Evolutionary conservation across 1,140 invertebrate genomes (phyloP), one percentile per base, ranked within the genome.

Genomic region (Lepidostoma basale): DNA sequence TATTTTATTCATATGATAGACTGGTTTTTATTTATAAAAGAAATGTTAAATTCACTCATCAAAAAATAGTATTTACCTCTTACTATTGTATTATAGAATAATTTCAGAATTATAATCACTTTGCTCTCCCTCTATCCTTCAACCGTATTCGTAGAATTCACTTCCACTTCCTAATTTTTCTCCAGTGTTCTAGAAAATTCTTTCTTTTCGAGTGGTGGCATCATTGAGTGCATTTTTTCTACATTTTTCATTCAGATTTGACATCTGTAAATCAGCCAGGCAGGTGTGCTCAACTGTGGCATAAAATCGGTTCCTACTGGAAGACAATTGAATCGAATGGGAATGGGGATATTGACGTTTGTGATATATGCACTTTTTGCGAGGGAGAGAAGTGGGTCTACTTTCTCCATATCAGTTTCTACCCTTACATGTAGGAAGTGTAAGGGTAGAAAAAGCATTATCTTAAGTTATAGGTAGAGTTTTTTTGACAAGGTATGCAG

Each of bases 231-330:
- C 6, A 14, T 26, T 16, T 30, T 33, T 18, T 30, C 3, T 14
- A 28, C 25, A 45, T 56, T 16, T 30, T 20, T 56, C 52, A 56
- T 56, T 33, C 52, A 30, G 5, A 26, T 56, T 33, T 56, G 52
- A 56, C 52, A 56, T 14, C 33, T 30, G 52, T 14, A 56, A 28
- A 33, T 56, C 52, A 33, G 28, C 33, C 25, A 30, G 28, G 16
- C 52, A 59, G 54, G 54, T 59, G 54, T 40, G 14, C 8, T 36
- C 54, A 39, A 36, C 30, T 39, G 40, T 59, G 14, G 54, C n/a
- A 23, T 59, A 56, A 40, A 59, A 59, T 33, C 18, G 22, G 14
- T 59, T 23, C 33, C 10, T 59, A 18, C 9, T 23, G 22, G 18
- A 18, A 30, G 54, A 59, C 49, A 33, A 54, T 28, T 54, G 49